Conservation (phyloP, 2,888 invertebrate genomes). For the Papilio elwesi region DNA sequence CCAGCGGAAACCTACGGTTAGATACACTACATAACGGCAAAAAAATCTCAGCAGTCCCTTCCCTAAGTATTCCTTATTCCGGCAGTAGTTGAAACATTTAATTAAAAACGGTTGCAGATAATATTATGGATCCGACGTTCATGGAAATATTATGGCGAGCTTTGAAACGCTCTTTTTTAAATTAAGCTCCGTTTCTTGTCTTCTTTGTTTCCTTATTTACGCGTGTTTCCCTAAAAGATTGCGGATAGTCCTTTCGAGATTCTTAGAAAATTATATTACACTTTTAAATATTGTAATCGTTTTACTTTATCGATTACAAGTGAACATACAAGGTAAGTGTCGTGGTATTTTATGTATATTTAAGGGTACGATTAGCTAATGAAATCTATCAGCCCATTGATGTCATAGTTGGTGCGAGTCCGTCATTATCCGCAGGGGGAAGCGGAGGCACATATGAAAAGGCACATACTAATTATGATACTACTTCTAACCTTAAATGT, state of each 20-base stretch:
- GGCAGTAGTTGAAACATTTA: constrained; percentile 36
- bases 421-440: no score
- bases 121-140: constrained; percentile 33
- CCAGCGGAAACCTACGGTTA: no score
- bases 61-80: constrained; percentile 8
- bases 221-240: constrained; percentile 16
- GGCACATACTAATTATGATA: no score
- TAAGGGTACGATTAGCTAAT: no score
- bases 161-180: constrained; percentile 32
- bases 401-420: no score
- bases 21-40: no score
- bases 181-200: constrained; percentile 19
- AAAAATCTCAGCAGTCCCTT: not conserved
- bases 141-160: constrained; percentile 29
- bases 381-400: no score
- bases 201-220: constrained; percentile 22
- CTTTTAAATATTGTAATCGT: not conserved
- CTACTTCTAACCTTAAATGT: no score
- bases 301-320: not conserved
- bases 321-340: no score
- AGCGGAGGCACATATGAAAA: no score
- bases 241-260: not conserved
- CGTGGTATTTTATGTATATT: no score
- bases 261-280: not conserved
- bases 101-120: constrained; percentile 40